Evolutionary conservation across 1,140 invertebrate species (phyloP).

Genomic region (Potamilus streckersoni): DNA sequence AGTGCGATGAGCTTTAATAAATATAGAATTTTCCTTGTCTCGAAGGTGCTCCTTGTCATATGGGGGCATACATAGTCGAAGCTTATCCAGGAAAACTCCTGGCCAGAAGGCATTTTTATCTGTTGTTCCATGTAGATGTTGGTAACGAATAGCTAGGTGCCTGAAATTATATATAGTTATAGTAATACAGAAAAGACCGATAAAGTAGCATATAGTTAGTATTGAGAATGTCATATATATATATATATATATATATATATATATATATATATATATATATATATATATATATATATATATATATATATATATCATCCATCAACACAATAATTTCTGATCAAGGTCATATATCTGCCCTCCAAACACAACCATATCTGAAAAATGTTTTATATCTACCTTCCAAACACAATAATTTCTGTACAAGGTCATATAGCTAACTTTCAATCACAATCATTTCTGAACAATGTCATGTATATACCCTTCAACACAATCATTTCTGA

Average conservation of each 20-base stretch:
- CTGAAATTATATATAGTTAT: conserved; percentile 16
- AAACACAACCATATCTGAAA: no score
- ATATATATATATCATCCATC: neutral
- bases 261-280: neutral
- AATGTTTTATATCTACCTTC: no score
- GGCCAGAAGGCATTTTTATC: conserved; percentile 61
- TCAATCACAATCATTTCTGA: no score
- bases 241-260: neutral
- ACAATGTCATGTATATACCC: no score
- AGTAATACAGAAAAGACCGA: no score
- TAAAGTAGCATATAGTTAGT: no score
- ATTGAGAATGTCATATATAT: neutral
- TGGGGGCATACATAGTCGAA: conserved; percentile 56
- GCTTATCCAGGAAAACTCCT: conserved; percentile 61
- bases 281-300: neutral
- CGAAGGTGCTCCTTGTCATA: conserved; percentile 27
- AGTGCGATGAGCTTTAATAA: conserved; percentile 8
- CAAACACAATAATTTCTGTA: no score
- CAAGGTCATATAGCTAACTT: no score
- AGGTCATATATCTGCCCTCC: no score
- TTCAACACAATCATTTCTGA: no score
- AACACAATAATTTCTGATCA: no score
- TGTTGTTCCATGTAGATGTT: conserved; percentile 35
- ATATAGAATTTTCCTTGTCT: conserved; percentile 19
- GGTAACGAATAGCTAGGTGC: conserved; percentile 36